These are phyloP conservation scores for Pimpla rufipes DNA, from an alignment of 2,888 invertebrate genomes.

Conservation along the genomic window DNA sequence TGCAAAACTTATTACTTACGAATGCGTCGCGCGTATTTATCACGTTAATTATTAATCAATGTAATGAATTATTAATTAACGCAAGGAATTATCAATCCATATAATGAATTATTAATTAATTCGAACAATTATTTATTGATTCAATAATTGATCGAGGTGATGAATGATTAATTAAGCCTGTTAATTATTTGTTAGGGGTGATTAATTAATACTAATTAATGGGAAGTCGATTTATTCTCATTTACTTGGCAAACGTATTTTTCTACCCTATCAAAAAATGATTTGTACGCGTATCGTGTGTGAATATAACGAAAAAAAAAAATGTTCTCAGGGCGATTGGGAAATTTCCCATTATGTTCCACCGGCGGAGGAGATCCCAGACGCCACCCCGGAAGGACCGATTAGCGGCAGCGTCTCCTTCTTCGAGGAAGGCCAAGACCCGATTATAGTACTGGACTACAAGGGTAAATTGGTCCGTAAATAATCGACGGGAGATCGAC, in stretches of 20 bases:
- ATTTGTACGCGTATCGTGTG: background rate
- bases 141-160: too few relatives aligned
- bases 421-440: conserved; percentile 57
- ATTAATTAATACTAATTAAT: too few relatives aligned
- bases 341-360: conserved; percentile 39
- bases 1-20: too few relatives aligned
- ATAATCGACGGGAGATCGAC: conserved; percentile 32
- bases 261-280: background rate
- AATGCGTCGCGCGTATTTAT: too few relatives aligned
- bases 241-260: background rate
- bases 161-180: too few relatives aligned
- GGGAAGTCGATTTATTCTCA: background rate
- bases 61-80: too few relatives aligned
- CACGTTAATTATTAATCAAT: too few relatives aligned
- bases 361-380: conserved; percentile 48
- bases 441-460: conserved; percentile 30
- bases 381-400: conserved; percentile 60
- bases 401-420: background rate
- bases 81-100: too few relatives aligned
- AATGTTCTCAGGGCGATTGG: conserved; percentile 59
- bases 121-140: too few relatives aligned
- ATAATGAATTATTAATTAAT: too few relatives aligned
- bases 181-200: too few relatives aligned
- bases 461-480: conserved; percentile 40
- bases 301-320: background rate